Base-by-base conservation (phyloP, 2,888 invertebrate genomes). In the Imbricaverruca yamaguchii region DNA sequence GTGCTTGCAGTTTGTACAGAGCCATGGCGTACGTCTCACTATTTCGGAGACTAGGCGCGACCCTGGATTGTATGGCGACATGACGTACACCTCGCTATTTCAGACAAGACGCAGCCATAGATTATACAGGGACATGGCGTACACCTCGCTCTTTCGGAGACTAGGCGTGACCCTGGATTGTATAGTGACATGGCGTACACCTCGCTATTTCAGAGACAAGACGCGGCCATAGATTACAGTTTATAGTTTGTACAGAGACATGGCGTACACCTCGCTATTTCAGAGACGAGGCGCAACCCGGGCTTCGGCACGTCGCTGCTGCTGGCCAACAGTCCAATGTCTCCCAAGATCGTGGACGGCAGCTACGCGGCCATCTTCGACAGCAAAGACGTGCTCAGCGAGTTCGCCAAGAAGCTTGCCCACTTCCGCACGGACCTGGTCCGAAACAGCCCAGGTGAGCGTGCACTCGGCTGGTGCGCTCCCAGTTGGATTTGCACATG, bases 321-420 rank as follows among this genome's bases (percentile, higher is more conserved):
- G 55, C 89, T 98, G 80, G 94, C 97, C 80, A 98, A 98, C 88
- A 95, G 95, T 4, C 97, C 97, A 0, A 94, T 95, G 93, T 96
- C 96, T 10, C 98, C 98, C 0, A 98, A 97, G 89, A 94, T 98
- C 80, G 95, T 97, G 7, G 96, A 97, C 85, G 96, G 95, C 8
- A 96, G 95, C 80, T 96, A 95, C 87, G 96, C 93, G 0, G 96
- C 96, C 56, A 93, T 96, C 83, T 94, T 94, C 85, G 96, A 96
- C 86, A 92, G 92, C 82, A 91, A 91, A 80, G 93, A 93, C 85
- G 86, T 88, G 69, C 89, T 93, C 83, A 91, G 91, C 21, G 93
- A 93, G 80, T 93, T 92, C 85, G 91, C 92, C 69, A 91, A 91
- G 86, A 92, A 92, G 23, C 91, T 92, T 84, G 91, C 91, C 3